Percentiles rank a stretch among this genome's conserved stretches.
These are phyloP conservation scores for Isaurus tuberculatus DNA, from an alignment of 92 coral and sea anemone genomes.

Conservation along the genomic window DNA sequence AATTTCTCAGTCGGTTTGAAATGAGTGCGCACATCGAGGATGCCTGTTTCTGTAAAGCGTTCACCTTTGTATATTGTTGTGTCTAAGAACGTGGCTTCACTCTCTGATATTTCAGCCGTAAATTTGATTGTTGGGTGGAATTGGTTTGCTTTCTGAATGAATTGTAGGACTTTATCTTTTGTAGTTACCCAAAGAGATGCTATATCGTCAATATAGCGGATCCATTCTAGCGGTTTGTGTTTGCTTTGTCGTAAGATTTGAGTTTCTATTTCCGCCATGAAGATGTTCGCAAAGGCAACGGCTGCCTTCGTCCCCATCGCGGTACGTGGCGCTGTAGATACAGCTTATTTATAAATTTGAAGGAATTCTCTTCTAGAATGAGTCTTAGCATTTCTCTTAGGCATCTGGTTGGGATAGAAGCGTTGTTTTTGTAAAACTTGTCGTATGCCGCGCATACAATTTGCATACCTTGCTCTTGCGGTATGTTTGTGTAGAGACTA, in stretches of 20 bases:
- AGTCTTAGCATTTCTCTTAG: constrained; percentile 33
- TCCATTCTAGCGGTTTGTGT: neutral
- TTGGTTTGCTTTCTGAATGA: constrained; percentile 12
- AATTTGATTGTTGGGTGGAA: neutral
- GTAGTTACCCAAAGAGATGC: neutral
- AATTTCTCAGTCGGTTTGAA: neutral
- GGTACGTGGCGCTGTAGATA: too few relatives aligned
- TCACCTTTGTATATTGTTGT: too few relatives aligned
- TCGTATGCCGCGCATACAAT: constrained; percentile 44
- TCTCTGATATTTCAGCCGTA: constrained; percentile 10
- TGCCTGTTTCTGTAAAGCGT: neutral
- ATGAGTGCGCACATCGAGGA: neutral
- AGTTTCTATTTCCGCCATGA: neutral
- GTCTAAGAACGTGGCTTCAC: constrained; percentile 15
- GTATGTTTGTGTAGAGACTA: too few relatives aligned
- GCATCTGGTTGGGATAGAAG: constrained; percentile 23
- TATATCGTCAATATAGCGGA: neutral
- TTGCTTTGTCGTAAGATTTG: neutral
- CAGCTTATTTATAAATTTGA: too few relatives aligned
- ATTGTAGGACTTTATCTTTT: too few relatives aligned
- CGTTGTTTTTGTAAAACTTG: constrained; percentile 24
- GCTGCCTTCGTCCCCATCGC: too few relatives aligned
- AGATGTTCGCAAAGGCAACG: too few relatives aligned
- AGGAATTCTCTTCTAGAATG: constrained; percentile 43
- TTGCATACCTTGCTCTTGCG: constrained; percentile 47